Evolutionary conservation across 2,797 vertebrate species (phyloP), one percentile per base, ranked within the genome.

Genomic region (Melanitta fusca): DNA sequence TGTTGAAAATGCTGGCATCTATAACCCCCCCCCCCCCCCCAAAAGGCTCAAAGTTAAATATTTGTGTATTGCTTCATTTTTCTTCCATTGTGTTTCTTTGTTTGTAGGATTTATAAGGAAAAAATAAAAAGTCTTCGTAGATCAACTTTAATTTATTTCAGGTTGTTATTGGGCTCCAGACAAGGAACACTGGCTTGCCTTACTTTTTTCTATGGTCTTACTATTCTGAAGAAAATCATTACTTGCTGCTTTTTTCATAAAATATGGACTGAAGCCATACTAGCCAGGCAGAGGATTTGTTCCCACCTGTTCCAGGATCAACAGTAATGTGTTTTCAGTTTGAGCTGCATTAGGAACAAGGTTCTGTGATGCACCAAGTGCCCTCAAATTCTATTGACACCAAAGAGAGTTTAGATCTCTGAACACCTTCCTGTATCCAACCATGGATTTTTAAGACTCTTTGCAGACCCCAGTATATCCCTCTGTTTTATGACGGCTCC

Each of bases 401-500:
- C 71, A 69, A 58, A 74, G 38, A 34, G 53, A 13, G 8, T 62
- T 91, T 13, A 71, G 32, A 82, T 88, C 69, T 91, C 61, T 74
- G 83, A 60, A 30, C 38, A 75, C 41, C 71, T 68, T 87, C 49
- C 57, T 62, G 6, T 14, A n/a, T 14, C 89, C 86, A 94, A 8
- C 71, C 47, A 57, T 18, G 30, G 54, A n/a, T 51, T 92, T 95
- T 91, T 62, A 34, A 83, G 54, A 34, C 75, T 71, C 61, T 90
- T 49, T 81, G 49, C 69, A 91, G 75, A 54, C 69, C 75, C 39
- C 39, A 8, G 45, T 15, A 27, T 58, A 54, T 82, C 51, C 81
- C 61, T 78, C 32, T 73, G n/a, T 88, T 91, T 93, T 86, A 62
- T 85, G 78, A 47, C 45, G 82, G 81, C 69, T 96, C 75, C 84